Evolutionary conservation across 1,140 invertebrate genomes (phyloP), one percentile per base, ranked within the genome.

Genomic region (Drosophila pandora): DNA sequence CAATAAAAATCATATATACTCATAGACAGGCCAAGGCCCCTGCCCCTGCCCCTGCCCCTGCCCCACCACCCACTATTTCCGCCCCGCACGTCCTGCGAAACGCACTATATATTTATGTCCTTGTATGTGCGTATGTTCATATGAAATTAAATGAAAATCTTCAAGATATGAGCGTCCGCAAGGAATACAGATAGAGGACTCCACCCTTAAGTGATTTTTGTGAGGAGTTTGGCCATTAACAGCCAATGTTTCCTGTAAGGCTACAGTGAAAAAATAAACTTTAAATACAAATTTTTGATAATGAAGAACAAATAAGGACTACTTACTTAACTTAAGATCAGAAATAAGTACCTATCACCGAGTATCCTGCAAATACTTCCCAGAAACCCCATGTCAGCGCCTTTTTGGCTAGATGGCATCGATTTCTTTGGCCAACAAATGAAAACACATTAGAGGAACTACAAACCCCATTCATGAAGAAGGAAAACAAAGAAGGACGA

Each of bases 1-100:
- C 87, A 90, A 90, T 83, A 90, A 87, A 90, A 82, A 90, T 90
- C 75, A 90, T 79, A 81, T 70, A 87, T 87, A 76, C 68, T 65
- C 62, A 59, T 60, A 25, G 61, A 10, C 32, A 13, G 56, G 32
- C 5, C 23, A 21, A 22, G 41, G 12, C 58, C 13, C 17, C 17
- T 0, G 17, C 1, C 17, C 17, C 17, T 17, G 17, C 1, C 17
- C 17, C 17, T 17, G 17, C 17, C 17, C 17, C 17, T 17, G 17
- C 0, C 17, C 10, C 62, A 37, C 25, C 32, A 30, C 63, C 32
- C 30, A 32, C 28, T 57, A 30, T n/a, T 25, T 43, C 39, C 12
- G 56, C 34, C 53, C 53, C 22, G 57, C 34, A 54, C 37, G 43
- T 37, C 30, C 4, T 25, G 13, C 34, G 7, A n/a, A 37, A 37